Base-by-base conservation (phyloP, 2,113 vertebrate species). In the Dicerorhinus sumatrensis region DNA sequence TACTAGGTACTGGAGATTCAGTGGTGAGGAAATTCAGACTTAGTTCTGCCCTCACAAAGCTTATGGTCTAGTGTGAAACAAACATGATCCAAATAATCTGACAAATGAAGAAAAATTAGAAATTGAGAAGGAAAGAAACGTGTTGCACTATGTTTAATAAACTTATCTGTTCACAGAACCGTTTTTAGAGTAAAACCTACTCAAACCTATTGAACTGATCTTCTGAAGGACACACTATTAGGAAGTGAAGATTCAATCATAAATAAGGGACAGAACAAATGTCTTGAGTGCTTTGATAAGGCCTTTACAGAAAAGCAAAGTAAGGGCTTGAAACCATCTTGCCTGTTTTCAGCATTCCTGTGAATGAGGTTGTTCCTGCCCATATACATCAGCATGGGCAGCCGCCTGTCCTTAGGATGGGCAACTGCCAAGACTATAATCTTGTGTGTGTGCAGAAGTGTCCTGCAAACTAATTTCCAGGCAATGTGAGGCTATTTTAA, bases 371-470 rank as follows among this genome's bases (percentile, higher is more conserved):
- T 39, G 42, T 69, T 54, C 17, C 3, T 33, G 14, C 21, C 25
- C 9, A 23, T 1, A 8, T 18, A 31, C 20, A 58, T 9, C 3
- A 9, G 23, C 73, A 67, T 0, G 2, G 67, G 33, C 13, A 42
- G 21, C 1, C 42, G 7, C n/a, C n/a, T 90, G 16, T 65, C n/a
- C 8, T 25, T 29, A 42, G 69, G 51, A 39, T 0, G 21, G 27
- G 72, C 8, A 88, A 69, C 14, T n/a, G 46, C 67, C 21, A 70
- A 84, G 54, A 76, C 12, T 18, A 1, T 27, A 77, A 51, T 27
- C 36, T n/a, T 54, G 33, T 25, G 31, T 27, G 29, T 14, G 4
- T 12, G 56, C 51, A 72, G 69, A 87, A 83, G 83, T 76, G 39
- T 11, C 27, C 46, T 16, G 4, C 88, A 56, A 90, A 94, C 39